phyloP scores from a whole-genome alignment of 2,797 vertebrate genomes.

The Alauda arvensis region DNA sequence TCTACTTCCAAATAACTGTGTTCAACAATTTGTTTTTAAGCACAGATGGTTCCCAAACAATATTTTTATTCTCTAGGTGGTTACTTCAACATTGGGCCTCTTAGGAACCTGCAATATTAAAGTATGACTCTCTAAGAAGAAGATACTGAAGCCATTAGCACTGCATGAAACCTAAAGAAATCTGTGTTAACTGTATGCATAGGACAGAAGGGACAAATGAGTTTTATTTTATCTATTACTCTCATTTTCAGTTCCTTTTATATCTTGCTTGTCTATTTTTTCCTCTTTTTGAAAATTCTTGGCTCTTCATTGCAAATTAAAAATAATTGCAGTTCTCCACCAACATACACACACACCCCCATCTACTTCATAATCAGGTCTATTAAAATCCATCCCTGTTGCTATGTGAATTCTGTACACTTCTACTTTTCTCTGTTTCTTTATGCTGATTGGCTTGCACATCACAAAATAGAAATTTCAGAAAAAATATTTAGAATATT shows the following conservation, averaged over 20 bases:
- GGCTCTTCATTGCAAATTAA: constrained; percentile 25
- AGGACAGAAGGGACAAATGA: constrained; percentile 1
- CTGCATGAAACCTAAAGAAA: not conserved
- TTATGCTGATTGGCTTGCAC: not conserved
- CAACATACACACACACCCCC: not conserved
- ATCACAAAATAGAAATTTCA: not conserved
- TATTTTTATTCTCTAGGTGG: not conserved
- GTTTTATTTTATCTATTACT: constrained; percentile 26
- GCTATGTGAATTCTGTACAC: constrained; percentile 11
- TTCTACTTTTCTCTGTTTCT: not conserved
- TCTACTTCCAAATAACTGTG: not conserved
- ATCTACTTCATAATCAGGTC: constrained; percentile 22
- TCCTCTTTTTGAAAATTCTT: constrained; percentile 15
- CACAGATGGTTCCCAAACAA: not conserved
- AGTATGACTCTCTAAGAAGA: not conserved
- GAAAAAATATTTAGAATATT: not conserved
- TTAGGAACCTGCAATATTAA: not conserved
- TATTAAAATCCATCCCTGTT: constrained; percentile 46
- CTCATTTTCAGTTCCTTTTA: constrained; percentile 38
- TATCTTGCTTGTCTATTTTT: constrained; percentile 27
- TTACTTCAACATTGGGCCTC: not conserved
- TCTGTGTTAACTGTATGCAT: constrained; percentile 25
- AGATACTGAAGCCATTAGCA: not conserved
- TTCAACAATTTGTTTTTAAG: not conserved
- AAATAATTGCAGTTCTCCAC: constrained; percentile 1